A percentile compares a stretch with the other conserved stretches of the same genome.
These are phyloP conservation scores for Cynodonichthys magdalenae DNA, from an alignment of 2,797 vertebrate species.

Conservation along the genomic window DNA sequence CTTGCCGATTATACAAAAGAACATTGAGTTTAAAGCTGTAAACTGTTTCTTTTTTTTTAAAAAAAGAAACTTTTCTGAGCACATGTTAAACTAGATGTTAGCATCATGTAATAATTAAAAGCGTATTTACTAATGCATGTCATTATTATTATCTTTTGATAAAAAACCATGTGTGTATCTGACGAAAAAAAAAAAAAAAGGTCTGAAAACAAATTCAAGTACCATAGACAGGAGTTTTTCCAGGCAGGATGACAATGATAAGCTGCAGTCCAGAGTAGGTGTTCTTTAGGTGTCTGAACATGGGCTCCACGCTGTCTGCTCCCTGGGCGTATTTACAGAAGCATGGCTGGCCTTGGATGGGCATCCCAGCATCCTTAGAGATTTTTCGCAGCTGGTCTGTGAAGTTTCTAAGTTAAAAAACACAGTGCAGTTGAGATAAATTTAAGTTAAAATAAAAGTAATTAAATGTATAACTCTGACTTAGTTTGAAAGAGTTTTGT, in stretches of 20 bases:
- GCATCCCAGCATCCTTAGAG: slow-evolving; percentile 98
- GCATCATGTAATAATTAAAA: not conserved
- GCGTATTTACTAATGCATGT: not conserved
- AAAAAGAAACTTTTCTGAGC: too few relatives aligned
- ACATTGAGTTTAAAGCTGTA: not conserved
- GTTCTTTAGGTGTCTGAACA: slow-evolving; percentile 98
- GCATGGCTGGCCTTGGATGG: slow-evolving; percentile 97
- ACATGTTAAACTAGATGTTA: not conserved
- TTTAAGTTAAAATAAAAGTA: not conserved
- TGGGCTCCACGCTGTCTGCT: slow-evolving; percentile 98
- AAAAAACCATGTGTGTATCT: too few relatives aligned
- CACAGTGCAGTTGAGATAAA: not conserved
- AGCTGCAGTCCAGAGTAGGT: slow-evolving; percentile 97
- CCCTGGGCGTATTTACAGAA: slow-evolving; percentile 99
- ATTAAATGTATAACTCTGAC: not conserved
- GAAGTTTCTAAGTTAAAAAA: slow-evolving; percentile 86
- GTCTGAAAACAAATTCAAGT: slow-evolving; percentile 25
- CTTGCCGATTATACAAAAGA: not conserved
- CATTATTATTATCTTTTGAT: not conserved
- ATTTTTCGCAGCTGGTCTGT: slow-evolving; percentile 98
- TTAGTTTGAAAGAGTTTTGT: not conserved
- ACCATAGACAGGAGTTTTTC: slow-evolving; percentile 98
- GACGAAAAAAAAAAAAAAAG: too few relatives aligned
- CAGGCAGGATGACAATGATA: slow-evolving; percentile 97
- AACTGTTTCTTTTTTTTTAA: too few relatives aligned